These are phyloP conservation scores for Erebia aethiops DNA, from an alignment of 2,888 invertebrate species.

Conservation along the genomic window DNA sequence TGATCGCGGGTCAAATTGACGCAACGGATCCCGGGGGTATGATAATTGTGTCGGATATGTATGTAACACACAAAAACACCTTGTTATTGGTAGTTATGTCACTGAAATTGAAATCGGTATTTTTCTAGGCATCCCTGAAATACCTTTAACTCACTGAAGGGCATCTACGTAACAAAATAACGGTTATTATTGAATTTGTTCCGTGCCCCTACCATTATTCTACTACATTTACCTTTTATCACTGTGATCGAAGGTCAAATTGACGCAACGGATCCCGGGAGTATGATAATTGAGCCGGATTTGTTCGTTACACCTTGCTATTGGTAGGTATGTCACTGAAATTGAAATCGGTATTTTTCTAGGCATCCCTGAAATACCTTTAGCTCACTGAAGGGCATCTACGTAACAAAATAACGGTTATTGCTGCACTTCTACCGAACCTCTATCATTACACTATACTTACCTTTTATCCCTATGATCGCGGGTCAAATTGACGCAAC, in stretches of 20 bases:
- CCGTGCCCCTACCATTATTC: constrained; percentile 17
- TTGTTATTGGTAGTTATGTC: constrained; percentile 48
- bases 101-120: no score
- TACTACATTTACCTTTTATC: constrained; percentile 23
- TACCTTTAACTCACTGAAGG: not conserved
- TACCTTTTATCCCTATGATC: constrained; percentile 36
- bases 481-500: constrained; percentile 47
- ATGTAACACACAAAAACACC: constrained; percentile 49
- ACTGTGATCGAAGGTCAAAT: constrained; percentile 39
- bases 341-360: no score
- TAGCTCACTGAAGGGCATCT: not conserved
- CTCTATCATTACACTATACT: constrained; percentile 17
- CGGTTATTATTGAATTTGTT: constrained; percentile 23
- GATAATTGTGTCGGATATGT: constrained; percentile 61
- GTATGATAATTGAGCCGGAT: constrained; percentile 61
- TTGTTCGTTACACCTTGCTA: constrained; percentile 50
- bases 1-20: constrained; percentile 44
- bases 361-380: no score
- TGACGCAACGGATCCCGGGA: constrained; percentile 54
- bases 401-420: constrained; percentile 21
- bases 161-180: constrained; percentile 12
- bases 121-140: no score
- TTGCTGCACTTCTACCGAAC: constrained; percentile 20
- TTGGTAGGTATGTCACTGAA: constrained; percentile 45
- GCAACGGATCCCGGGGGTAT: constrained; percentile 53